Evolutionary conservation across 2,113 vertebrate genomes (phyloP).

Genomic region (Calidris pygmaea): DNA sequence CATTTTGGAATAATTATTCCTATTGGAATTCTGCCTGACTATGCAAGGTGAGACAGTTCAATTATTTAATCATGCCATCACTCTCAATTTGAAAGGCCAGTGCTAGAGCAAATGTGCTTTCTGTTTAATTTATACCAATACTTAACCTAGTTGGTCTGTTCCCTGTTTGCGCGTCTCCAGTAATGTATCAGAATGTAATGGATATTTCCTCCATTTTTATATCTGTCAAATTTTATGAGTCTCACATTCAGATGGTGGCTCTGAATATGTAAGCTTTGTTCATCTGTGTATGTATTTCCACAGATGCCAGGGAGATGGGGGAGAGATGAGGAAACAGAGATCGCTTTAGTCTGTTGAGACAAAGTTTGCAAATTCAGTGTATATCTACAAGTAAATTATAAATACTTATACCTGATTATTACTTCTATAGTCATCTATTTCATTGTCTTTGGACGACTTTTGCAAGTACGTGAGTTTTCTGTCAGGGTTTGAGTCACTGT

Average conservation of each 20-base stretch:
- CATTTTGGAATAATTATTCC: constrained; percentile 30
- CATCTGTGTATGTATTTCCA: not conserved
- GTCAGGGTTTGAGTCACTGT: not conserved
- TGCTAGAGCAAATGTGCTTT: constrained; percentile 37
- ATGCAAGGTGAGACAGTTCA: constrained; percentile 37
- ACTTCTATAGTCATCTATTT: not conserved
- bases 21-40: constrained; percentile 46
- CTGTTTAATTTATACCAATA: constrained; percentile 64
- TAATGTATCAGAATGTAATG: constrained; percentile 16
- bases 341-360: not conserved
- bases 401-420: not conserved
- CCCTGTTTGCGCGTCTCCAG: not conserved
- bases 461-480: not conserved
- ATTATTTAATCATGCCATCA: constrained; percentile 53
- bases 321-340: not conserved
- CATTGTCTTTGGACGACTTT: not conserved
- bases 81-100: constrained; percentile 48
- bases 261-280: constrained; percentile 5
- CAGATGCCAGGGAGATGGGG: not conserved
- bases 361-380: not conserved
- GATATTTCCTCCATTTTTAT: constrained; percentile 36
- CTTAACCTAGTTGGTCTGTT: constrained; percentile 50
- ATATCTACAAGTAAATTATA: not conserved
- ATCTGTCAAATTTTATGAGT: constrained; percentile 19
- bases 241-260: not conserved